Evolutionary conservation across 2,888 invertebrate genomes (phyloP), one percentile per base, ranked within the genome.

Genomic region (Orchestes rusci): DNA sequence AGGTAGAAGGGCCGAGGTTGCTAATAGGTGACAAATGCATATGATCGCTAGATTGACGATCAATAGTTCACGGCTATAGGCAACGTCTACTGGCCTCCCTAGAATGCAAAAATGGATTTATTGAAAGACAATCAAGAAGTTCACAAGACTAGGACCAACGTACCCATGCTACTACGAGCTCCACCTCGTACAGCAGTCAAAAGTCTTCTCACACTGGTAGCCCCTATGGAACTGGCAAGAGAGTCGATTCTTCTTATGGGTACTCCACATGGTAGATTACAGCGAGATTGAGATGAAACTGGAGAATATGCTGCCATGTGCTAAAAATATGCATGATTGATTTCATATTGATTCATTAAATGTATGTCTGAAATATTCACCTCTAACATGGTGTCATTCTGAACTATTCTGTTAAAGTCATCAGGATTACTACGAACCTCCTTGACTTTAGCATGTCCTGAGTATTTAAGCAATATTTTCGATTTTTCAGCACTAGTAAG

Each of bases 141-240:
- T n/a, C n/a, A n/a, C n/a, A n/a, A n/a, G n/a, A n/a, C 3, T 15
- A 34, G 5, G 2, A 15, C 8, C 16, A 34, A 8, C 8, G 8
- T 67, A 65, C 44, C 69, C 61, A 31, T 63, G 12, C 53, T 55
- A 17, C 53, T 45, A 16, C 52, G 52, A 18, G 54, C 50, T 4
- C 35, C 55, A 2, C 56, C 59, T 27, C 75, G 70, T 39, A 73
- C 77, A 12, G 70, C 72, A 0, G 82, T 79, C 39, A 87, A 75
- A 10, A 88, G 71, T 1, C 84, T 75, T 3, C 85, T 74, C 7
- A 87, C 85, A 1, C 87, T 87, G 1, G 82, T 82, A 0, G 84
- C 83, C 1, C 84, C 84, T 19, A 84, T 80, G 1, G 83, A 83
- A 36, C 83, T 83, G 17, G 80, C 77, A 40, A 80, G 74, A 1